These are phyloP conservation scores for Leptopilina drosophilae DNA, from an alignment of 2,888 invertebrate genomes.

Conservation along the genomic window DNA sequence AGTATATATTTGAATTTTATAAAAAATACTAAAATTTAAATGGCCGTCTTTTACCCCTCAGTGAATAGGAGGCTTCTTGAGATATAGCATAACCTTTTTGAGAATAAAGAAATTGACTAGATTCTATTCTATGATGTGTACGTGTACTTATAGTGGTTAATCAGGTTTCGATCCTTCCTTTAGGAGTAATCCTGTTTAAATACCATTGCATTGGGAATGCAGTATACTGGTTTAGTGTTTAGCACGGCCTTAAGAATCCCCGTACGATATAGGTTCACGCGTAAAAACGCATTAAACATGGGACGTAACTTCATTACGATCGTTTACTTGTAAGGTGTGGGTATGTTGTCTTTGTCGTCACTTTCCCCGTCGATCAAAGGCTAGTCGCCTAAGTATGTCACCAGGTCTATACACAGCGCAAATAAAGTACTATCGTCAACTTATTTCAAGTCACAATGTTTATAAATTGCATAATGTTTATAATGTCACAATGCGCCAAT, in stretches of 20 bases:
- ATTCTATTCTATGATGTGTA: not conserved
- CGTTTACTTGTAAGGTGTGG: constrained; percentile 41
- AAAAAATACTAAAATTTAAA: too few relatives aligned
- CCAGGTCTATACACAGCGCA: constrained; percentile 64
- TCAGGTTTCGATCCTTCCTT: constrained; percentile 33
- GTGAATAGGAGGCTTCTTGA: too few relatives aligned
- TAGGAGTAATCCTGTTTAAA: constrained; percentile 46
- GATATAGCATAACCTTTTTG: constrained; percentile 17
- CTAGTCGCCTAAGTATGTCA: constrained; percentile 68
- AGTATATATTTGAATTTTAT: not conserved
- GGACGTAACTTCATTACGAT: constrained; percentile 65
- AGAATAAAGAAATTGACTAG: not conserved
- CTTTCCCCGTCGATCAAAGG: constrained; percentile 64
- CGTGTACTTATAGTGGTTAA: not conserved
- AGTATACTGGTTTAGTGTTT: not conserved
- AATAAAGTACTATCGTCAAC: constrained; percentile 64
- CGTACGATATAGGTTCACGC: not conserved
- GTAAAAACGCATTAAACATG: constrained; percentile 46
- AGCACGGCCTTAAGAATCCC: constrained; percentile 44
- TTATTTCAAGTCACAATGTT: constrained; percentile 46
- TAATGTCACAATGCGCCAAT: constrained; percentile 30
- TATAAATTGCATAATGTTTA: constrained; percentile 31
- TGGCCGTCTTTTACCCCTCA: too few relatives aligned
- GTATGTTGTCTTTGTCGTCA: constrained; percentile 59
- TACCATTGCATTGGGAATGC: constrained; percentile 45